Conservation (phyloP, 1,140 invertebrate species). For the Manduca sexta region DNA sequence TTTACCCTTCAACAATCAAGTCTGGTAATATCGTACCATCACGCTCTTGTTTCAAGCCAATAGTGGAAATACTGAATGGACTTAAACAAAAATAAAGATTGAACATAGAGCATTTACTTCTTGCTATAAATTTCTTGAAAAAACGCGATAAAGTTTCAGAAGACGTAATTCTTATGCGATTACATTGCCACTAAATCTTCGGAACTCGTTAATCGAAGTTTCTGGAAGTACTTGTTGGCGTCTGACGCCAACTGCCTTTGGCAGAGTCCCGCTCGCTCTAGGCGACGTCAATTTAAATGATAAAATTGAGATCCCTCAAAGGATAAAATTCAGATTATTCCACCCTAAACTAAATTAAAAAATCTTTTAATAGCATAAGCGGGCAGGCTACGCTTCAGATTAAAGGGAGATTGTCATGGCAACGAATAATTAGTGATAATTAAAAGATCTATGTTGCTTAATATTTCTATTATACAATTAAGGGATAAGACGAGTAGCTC, state of each 20-base stretch:
- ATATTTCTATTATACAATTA: too few species aligned
- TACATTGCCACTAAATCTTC: constrained; percentile 59
- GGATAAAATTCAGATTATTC: constrained; percentile 43
- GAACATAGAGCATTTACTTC: not conserved
- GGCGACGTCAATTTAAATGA: constrained; percentile 52
- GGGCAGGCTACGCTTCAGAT: too few species aligned
- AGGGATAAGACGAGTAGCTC: too few species aligned
- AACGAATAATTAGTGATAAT: too few species aligned
- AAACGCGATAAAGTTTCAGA: constrained; percentile 33
- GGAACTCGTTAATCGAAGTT: constrained; percentile 65
- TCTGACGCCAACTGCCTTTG: constrained; percentile 60
- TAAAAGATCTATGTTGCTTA: too few species aligned
- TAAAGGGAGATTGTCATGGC: too few species aligned
- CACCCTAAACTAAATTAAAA: constrained; percentile 35
- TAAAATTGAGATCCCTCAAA: constrained; percentile 52
- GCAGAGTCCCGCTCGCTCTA: constrained; percentile 36
- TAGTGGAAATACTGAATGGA: too few species aligned
- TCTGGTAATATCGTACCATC: too few species aligned
- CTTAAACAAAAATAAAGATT: too few species aligned
- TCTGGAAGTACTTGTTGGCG: constrained; percentile 44
- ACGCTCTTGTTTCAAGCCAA: too few species aligned
- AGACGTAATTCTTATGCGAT: constrained; percentile 47
- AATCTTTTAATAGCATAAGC: constrained; percentile 6
- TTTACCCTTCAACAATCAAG: too few species aligned
- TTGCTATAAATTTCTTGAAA: constrained; percentile 9